Evolutionary conservation across 2,797 vertebrate genomes (phyloP).

Genomic region (Mycteria americana): DNA sequence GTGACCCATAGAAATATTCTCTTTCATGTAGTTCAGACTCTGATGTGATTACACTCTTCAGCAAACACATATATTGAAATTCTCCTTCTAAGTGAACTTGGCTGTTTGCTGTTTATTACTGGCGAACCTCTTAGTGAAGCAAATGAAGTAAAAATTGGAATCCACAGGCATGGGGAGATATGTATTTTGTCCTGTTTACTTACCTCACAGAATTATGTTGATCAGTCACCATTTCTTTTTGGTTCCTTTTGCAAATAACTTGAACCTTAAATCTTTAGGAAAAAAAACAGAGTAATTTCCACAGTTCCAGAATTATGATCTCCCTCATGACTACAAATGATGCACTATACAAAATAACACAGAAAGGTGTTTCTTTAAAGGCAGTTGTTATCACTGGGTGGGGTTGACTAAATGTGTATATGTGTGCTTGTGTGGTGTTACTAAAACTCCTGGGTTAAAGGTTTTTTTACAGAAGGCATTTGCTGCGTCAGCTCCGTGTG

Average conservation of each 20-base stretch:
- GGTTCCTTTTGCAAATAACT: not conserved
- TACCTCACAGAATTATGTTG: not conserved
- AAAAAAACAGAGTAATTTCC: not conserved
- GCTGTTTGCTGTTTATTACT: not conserved
- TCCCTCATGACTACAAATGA: not conserved
- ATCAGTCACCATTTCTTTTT: not conserved
- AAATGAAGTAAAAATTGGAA: slow-evolving; percentile 5
- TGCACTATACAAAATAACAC: not conserved
- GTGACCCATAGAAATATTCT: slow-evolving; percentile 17
- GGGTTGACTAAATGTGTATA: not conserved
- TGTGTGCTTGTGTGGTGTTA: not conserved
- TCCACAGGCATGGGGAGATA: not conserved
- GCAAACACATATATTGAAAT: slow-evolving; percentile 29
- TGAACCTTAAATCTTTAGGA: not conserved
- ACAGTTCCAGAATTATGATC: not conserved
- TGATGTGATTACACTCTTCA: slow-evolving; percentile 56
- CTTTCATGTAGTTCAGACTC: not conserved
- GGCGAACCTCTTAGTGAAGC: not conserved
- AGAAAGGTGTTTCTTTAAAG: not conserved
- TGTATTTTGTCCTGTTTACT: not conserved
- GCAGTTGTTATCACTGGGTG: not conserved
- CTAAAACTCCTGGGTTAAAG: not conserved
- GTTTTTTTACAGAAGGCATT: rapidly evolving
- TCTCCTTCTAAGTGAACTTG: not conserved
- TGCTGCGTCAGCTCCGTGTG: not conserved